Conservation (phyloP, 2,888 invertebrate species). For the Conchocele bisecta region DNA sequence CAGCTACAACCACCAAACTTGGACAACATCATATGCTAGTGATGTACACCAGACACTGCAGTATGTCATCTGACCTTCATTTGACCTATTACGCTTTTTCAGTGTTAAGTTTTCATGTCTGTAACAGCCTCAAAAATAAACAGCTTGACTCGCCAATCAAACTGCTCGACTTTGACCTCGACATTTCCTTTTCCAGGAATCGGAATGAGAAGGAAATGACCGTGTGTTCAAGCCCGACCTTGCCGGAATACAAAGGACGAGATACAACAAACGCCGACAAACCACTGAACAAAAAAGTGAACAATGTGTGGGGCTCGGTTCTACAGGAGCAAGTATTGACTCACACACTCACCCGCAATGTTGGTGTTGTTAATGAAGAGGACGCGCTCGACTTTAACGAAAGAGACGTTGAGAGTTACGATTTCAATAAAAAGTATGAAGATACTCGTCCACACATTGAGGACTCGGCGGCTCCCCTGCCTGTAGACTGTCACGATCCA, state of each 20-base stretch:
- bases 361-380: slow-evolving; percentile 86
- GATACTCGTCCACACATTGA: slow-evolving; percentile 56
- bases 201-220: slow-evolving; percentile 16
- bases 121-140: too few species aligned
- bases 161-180: too few species aligned
- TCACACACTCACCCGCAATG: slow-evolving; percentile 89
- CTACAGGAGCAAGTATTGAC: slow-evolving; percentile 91
- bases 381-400: slow-evolving; percentile 84
- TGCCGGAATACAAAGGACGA: slow-evolving; percentile 40
- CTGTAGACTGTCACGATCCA: slow-evolving; percentile 48
- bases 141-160: too few species aligned
- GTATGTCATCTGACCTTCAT: too few species aligned
- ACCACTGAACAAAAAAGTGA: slow-evolving; percentile 84
- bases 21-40: too few species aligned
- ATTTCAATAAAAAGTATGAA: slow-evolving; percentile 61
- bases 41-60: too few species aligned
- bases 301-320: slow-evolving; percentile 90
- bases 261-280: slow-evolving; percentile 6
- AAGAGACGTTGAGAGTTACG: slow-evolving; percentile 73
- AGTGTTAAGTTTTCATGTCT: too few species aligned
- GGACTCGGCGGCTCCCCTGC: slow-evolving; percentile 7
- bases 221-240: slow-evolving; percentile 18
- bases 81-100: too few species aligned
- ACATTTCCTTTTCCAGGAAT: slow-evolving; percentile 32
- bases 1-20: too few species aligned